Evolutionary conservation across 2,888 invertebrate species (phyloP), one percentile per base, ranked within the genome.

Genomic region (Carpatolechia fugitivella): DNA sequence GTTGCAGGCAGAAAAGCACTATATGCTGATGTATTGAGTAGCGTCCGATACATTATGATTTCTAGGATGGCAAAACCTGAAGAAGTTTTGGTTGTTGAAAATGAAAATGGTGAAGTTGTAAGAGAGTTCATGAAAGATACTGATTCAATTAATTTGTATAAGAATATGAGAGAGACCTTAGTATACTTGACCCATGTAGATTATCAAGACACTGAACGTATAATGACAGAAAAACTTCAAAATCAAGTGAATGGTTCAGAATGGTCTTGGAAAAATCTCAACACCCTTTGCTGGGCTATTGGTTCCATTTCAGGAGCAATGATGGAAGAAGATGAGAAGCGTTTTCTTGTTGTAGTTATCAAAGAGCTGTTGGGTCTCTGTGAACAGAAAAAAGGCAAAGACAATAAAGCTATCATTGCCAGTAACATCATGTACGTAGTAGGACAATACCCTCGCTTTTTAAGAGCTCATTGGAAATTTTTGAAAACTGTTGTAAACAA

Each of bases 381-480:
- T 86, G 98, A 99, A 80, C 99, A 99, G 85, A 99, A 99, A 82
- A 95, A 99, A 69, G 94, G 98, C 52, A 99, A 99, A 91, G 99
- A 99, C 90, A 99, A 99, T 89, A 99, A 99, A 89, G 99, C 99
- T 56, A 99, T 99, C 65, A 99, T 99, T 74, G 99, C 99, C 13
- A 99, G 99, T 63, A 99, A 99, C 89, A 99, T 99, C 62, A 99
- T 99, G 99, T 99, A 99, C 88, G 99, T 99, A 57, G 99, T 99
- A 53, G 99, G 99, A 2, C 99, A 99, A 83, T 99, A 99, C 90
- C 99, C 99, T 44, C 91, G 99, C 57, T 99, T 99, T 90, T 91
- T 99, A 60, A 92, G 98, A 68, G 99, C 98, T n/a, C 99, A 99
- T 85, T 99, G 99, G 99, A 98, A 98, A 81, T 99, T 99, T 88